Evolutionary conservation across 1,140 invertebrate species (phyloP).

Genomic region (Drosophila nigromelanica): DNA sequence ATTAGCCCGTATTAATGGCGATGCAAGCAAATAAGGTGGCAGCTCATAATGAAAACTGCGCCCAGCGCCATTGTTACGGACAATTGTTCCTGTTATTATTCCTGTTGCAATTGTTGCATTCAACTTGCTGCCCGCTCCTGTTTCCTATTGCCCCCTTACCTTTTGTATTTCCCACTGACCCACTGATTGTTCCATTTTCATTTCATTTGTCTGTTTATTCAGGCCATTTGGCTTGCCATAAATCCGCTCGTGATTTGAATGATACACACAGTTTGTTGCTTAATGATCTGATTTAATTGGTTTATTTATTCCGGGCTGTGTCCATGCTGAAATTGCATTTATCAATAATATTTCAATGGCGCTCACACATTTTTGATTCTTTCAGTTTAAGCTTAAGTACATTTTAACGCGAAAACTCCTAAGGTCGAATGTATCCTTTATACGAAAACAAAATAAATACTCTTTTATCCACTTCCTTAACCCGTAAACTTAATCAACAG

Average conservation of each 20-base stretch:
- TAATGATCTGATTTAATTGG: constrained; percentile 68
- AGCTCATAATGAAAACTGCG: constrained; percentile 50
- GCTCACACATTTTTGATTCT: background rate
- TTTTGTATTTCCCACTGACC: constrained; percentile 31
- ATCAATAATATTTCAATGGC: background rate
- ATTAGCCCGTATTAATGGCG: constrained; percentile 78
- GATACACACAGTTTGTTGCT: constrained; percentile 20
- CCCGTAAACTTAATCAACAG: too few species aligned
- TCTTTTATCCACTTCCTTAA: too few species aligned
- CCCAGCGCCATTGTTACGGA: constrained; percentile 22
- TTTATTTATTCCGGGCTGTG: constrained; percentile 28
- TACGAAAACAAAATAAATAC: too few species aligned
- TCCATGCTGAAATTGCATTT: background rate
- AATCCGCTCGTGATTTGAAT: constrained; percentile 59
- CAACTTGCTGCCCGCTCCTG: background rate
- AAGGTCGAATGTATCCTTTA: too few species aligned
- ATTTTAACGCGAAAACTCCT: too few species aligned
- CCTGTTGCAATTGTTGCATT: constrained; percentile 34
- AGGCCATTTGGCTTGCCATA: constrained; percentile 51
- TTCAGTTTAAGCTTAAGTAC: background rate
- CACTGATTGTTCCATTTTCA: constrained; percentile 38
- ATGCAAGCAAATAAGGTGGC: constrained; percentile 70
- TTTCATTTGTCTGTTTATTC: constrained; percentile 55
- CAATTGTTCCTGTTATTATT: constrained; percentile 37
- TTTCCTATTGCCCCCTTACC: constrained; percentile 5